These are phyloP conservation scores for Microctenopoma lineatum DNA, from an alignment of 2,797 vertebrate genomes.

Conservation along the genomic window DNA sequence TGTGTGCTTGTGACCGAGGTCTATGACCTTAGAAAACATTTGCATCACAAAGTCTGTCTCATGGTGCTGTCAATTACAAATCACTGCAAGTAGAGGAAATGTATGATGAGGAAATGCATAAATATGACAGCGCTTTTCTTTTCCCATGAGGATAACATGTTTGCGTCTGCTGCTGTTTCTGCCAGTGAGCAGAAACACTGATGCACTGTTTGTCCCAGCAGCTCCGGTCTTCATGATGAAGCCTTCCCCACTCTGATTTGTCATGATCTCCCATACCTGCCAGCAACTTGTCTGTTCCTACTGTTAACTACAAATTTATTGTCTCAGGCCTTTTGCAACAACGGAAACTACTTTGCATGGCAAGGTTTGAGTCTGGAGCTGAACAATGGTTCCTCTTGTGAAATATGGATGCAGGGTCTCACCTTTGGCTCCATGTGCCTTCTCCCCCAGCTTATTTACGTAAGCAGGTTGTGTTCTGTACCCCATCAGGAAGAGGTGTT, in stretches of 20 bases:
- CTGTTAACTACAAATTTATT: conserved; percentile 74
- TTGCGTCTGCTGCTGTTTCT: conserved; percentile 21
- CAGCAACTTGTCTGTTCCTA: conserved; percentile 55
- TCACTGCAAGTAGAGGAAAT: background rate
- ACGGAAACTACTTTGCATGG: conserved; percentile 80
- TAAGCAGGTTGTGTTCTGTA: conserved; percentile 79
- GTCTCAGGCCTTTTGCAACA: conserved; percentile 64
- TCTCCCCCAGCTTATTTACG: conserved; percentile 81
- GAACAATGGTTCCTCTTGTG: conserved; percentile 83
- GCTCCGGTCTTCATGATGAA: conserved; percentile 15
- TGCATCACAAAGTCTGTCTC: background rate
- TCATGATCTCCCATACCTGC: conserved; percentile 46
- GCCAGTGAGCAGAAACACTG: conserved; percentile 23
- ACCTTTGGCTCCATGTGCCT: conserved; percentile 82
- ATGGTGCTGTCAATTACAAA: background rate
- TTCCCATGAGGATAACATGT: background rate
- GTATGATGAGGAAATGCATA: too few relatives aligned
- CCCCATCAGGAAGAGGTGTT: conserved; percentile 85
- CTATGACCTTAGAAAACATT: conserved; percentile 15
- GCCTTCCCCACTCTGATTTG: conserved; percentile 54
- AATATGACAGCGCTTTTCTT: too few relatives aligned
- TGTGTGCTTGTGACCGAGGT: conserved; percentile 65
- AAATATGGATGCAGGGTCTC: conserved; percentile 82
- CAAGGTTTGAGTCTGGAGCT: conserved; percentile 67
- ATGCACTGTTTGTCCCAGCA: conserved; percentile 19